Conservation (phyloP, 2,797 vertebrate species). For the Crenuchus spilurus region DNA sequence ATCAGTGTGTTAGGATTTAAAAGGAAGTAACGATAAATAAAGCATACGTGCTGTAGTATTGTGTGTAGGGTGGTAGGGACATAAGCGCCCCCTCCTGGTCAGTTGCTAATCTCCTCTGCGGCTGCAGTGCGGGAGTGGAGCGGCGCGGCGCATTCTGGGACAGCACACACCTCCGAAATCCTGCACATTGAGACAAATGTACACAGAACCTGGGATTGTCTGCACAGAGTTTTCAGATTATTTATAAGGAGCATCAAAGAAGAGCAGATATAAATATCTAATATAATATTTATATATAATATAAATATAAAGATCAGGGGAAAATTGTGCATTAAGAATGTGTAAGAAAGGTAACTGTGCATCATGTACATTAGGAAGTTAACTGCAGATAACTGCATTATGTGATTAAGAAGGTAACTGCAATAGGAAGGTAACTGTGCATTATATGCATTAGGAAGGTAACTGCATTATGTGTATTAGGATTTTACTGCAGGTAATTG, state of each 20-base stretch:
- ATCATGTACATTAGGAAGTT: not conserved
- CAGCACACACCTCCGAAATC: not conserved
- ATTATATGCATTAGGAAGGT: not conserved
- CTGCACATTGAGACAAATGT: too few species aligned
- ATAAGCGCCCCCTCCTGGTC: not conserved
- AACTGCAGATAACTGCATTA: not conserved
- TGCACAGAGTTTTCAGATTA: too few species aligned
- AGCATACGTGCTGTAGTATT: too few species aligned
- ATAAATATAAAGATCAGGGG: too few species aligned
- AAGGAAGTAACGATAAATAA: too few species aligned
- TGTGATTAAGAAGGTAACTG: not conserved
- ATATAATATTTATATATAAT: too few species aligned
- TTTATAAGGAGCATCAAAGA: too few species aligned
- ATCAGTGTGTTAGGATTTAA: too few species aligned
- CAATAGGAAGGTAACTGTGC: not conserved
- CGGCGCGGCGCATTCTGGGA: not conserved
- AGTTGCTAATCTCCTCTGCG: not conserved
- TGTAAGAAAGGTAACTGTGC: too few species aligned
- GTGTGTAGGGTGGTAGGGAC: not conserved
- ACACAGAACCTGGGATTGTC: too few species aligned
- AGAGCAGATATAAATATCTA: too few species aligned
- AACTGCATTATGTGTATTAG: not conserved
- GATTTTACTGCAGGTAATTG: too few species aligned
- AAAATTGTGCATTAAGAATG: not conserved
- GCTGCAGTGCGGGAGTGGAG: slow-evolving; percentile 9